Conservation (phyloP, 2,113 vertebrate genomes). For the Phaetusa simplex region DNA sequence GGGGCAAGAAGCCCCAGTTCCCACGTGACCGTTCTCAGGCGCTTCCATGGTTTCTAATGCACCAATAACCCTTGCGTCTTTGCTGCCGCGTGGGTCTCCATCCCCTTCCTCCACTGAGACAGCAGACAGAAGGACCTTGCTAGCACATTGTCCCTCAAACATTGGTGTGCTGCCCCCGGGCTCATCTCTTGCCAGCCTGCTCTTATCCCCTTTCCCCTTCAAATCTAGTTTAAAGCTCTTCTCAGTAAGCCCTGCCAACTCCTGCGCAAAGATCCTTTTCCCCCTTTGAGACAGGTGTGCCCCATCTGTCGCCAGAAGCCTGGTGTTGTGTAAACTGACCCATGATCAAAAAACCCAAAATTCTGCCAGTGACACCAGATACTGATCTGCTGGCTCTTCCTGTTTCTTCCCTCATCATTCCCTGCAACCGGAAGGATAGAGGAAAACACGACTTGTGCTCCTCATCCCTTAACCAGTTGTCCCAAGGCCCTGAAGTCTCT, state of each 20-base stretch:
- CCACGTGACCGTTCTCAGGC: neutral
- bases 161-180: neutral
- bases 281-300: neutral
- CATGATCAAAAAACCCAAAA: neutral
- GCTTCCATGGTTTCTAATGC: neutral
- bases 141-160: neutral
- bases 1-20: neutral
- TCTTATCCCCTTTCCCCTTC: neutral
- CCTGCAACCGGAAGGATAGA: neutral
- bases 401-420: neutral
- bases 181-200: neutral
- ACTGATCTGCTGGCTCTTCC: neutral
- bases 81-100: neutral
- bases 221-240: neutral
- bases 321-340: neutral
- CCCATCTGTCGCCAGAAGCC: neutral
- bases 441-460: neutral
- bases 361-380: neutral
- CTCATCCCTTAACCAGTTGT: neutral
- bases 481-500: neutral
- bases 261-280: neutral
- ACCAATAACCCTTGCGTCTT: neutral
- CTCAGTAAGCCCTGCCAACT: neutral
- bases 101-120: neutral
- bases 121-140: neutral